Evolutionary conservation across 2,113 vertebrate species (phyloP).

Genomic region (Dasyurus viverrinus): DNA sequence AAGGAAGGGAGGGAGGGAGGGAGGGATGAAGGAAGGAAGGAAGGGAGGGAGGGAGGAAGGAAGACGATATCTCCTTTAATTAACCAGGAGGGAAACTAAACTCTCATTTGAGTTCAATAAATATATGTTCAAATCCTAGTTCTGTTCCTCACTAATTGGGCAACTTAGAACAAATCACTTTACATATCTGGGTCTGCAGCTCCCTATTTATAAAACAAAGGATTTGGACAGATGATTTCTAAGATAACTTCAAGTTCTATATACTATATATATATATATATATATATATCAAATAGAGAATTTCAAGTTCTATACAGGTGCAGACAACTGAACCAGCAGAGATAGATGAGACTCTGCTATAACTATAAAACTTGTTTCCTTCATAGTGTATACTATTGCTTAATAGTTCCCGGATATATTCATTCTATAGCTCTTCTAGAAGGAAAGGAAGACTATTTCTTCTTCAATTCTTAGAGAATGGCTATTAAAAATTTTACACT

Average conservation of each 20-base stretch:
- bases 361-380: neutral
- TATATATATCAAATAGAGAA: neutral
- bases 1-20: too few species aligned
- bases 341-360: neutral
- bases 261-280: too few species aligned
- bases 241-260: neutral
- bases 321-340: neutral
- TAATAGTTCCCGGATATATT: neutral
- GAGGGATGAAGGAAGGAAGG: too few species aligned
- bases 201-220: neutral
- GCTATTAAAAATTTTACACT: neutral
- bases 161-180: too few species aligned
- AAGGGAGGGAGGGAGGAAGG: too few species aligned
- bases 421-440: neutral
- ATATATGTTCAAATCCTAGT: too few species aligned
- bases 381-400: neutral
- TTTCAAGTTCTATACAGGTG: neutral
- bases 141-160: too few species aligned
- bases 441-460: neutral
- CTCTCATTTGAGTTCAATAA: constrained; percentile 9
- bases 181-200: neutral
- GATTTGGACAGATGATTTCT: neutral
- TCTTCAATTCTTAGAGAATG: neutral
- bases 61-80: neutral
- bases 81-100: constrained; percentile 20